These are phyloP conservation scores for Eueides isabella DNA, from an alignment of 1,140 invertebrate species.

Conservation along the genomic window DNA sequence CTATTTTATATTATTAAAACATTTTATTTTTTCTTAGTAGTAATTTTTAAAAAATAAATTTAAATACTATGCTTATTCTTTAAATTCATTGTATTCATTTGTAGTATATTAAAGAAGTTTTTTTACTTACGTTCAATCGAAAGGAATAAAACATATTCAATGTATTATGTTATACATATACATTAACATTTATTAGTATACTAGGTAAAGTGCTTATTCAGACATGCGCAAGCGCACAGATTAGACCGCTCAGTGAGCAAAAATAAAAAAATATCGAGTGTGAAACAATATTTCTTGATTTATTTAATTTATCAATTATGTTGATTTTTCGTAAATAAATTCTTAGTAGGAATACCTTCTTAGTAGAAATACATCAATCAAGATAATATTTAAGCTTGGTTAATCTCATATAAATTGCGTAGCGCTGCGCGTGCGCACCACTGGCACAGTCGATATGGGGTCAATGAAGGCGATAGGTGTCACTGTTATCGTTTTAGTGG, in stretches of 20 bases:
- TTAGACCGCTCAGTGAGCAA: neutral
- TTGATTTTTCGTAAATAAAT: no score
- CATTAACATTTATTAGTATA: neutral
- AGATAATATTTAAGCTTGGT: slow-evolving; percentile 7
- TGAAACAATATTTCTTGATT: no score
- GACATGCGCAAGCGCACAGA: neutral
- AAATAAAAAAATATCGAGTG: neutral
- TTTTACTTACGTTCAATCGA: no score
- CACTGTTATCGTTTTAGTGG: slow-evolving; percentile 35
- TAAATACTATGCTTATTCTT: no score
- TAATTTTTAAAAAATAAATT: no score
- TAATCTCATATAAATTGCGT: slow-evolving; percentile 7
- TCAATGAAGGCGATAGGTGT: slow-evolving; percentile 37
- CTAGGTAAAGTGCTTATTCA: neutral
- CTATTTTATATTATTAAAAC: no score
- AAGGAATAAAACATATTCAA: no score
- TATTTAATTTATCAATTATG: no score
- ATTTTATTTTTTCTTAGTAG: no score
- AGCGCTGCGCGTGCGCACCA: neutral
- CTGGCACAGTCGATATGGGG: slow-evolving; percentile 31
- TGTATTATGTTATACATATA: neutral
- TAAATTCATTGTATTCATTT: no score
- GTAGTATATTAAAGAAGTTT: no score
- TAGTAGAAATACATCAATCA: slow-evolving; percentile 1
- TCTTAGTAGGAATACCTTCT: neutral